phyloP scores from a whole-genome alignment of 2,113 vertebrate genomes.

The Neolamprologus toae region DNA sequence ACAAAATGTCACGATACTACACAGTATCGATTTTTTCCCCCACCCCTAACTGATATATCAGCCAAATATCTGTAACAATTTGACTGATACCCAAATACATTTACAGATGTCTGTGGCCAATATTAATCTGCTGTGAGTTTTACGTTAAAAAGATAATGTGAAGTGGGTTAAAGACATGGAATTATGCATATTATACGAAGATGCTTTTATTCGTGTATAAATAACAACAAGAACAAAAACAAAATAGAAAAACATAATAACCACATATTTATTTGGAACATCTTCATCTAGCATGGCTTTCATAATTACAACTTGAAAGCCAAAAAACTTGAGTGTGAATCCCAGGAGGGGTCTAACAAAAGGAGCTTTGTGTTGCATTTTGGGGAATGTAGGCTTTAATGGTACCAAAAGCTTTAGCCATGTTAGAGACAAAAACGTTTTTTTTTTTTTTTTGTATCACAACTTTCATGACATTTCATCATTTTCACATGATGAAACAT shows the following conservation, averaged over 20 bases:
- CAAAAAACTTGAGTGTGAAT: neutral
- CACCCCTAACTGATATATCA: too few relatives aligned
- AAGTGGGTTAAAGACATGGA: rapidly evolving
- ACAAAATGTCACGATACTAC: rapidly evolving
- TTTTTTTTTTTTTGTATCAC: neutral
- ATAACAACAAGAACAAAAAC: neutral
- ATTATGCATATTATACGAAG: neutral
- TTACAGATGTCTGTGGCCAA: neutral
- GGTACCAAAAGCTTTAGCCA: neutral
- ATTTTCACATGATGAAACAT: neutral
- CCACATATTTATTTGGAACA: neutral
- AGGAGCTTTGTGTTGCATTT: neutral
- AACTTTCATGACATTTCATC: neutral
- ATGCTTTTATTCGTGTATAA: rapidly evolving
- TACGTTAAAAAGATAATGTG: neutral
- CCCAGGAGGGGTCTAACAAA: rapidly evolving
- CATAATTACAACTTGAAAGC: neutral
- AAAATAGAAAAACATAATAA: neutral
- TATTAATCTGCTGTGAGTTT: neutral
- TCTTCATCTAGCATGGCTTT: neutral
- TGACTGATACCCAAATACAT: neutral
- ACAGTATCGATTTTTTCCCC: too few relatives aligned
- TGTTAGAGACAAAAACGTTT: neutral
- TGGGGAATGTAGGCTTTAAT: neutral
- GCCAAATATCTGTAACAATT: neutral